These are phyloP conservation scores for Andrena minutula DNA, from an alignment of 2,888 invertebrate species.

Conservation along the genomic window DNA sequence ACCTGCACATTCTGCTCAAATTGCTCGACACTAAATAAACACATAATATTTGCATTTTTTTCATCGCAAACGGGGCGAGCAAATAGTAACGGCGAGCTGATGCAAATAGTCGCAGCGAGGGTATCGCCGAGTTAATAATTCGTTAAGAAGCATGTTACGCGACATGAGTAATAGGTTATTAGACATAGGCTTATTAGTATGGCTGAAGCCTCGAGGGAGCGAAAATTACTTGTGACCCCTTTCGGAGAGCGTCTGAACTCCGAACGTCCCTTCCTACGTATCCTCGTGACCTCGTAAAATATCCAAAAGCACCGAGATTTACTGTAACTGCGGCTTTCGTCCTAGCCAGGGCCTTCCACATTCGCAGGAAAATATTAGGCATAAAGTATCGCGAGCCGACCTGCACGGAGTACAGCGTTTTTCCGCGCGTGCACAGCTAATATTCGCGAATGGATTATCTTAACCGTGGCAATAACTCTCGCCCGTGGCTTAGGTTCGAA, in stretches of 20 bases:
- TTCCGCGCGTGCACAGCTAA: constrained; percentile 12
- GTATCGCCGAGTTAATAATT: background rate
- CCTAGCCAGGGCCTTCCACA: constrained; percentile 16
- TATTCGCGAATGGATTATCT: constrained; percentile 42
- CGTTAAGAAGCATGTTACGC: background rate
- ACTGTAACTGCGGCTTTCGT: constrained; percentile 57
- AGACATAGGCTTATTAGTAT: background rate
- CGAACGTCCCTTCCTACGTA: background rate
- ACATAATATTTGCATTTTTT: no score
- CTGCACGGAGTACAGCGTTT: constrained; percentile 22
- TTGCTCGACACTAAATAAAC: background rate
- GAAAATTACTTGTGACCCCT: constrained; percentile 55
- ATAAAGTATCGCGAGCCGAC: constrained; percentile 41
- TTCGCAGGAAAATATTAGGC: constrained; percentile 51
- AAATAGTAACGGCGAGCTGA: background rate
- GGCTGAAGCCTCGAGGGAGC: constrained; percentile 18
- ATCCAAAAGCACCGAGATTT: constrained; percentile 59
- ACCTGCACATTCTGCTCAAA: no score
- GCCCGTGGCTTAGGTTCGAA: constrained; percentile 20
- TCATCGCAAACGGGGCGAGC: background rate
- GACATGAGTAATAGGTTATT: constrained; percentile 1
- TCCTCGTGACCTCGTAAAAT: constrained; percentile 43
- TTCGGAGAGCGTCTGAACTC: constrained; percentile 21
- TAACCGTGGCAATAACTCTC: constrained; percentile 44
- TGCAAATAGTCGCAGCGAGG: background rate